These are phyloP conservation scores for Rotaria macrura DNA, from an alignment of 2,888 invertebrate genomes.

Conservation along the genomic window DNA sequence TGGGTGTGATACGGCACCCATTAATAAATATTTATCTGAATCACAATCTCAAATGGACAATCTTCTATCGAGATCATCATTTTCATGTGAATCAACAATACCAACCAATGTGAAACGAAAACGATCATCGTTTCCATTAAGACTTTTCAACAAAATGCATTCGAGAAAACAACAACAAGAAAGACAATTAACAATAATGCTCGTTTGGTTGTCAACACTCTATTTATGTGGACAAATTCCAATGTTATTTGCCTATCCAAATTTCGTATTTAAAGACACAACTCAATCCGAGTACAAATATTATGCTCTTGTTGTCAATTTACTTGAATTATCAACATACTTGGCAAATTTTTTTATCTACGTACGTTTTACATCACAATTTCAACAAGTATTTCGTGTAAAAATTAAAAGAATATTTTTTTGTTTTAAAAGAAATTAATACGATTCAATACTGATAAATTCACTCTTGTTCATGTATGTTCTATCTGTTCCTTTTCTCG, in stretches of 20 bases:
- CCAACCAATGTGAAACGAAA: not conserved
- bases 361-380: slow-evolving; percentile 29
- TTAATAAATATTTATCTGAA: slow-evolving; percentile 5
- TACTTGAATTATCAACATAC: slow-evolving; percentile 28
- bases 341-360: slow-evolving; percentile 31
- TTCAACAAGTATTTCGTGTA: slow-evolving; percentile 24
- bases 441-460: not conserved
- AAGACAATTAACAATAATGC: slow-evolving; percentile 31
- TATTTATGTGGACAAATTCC: slow-evolving; percentile 30
- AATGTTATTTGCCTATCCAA: slow-evolving; percentile 34
- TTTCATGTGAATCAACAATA: no score
- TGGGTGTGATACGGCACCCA: not conserved
- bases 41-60: not conserved
- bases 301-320: slow-evolving; percentile 29
- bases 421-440: not conserved
- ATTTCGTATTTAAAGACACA: slow-evolving; percentile 26
- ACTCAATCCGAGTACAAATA: slow-evolving; percentile 22
- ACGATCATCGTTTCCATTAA: not conserved
- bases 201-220: slow-evolving; percentile 28
- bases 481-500: no score
- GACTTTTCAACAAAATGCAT: not conserved
- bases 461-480: not conserved
- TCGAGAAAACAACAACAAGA: slow-evolving; percentile 29
- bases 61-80: not conserved
- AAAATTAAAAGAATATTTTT: not conserved